Percentiles rank a stretch among this genome's conserved stretches.
These are phyloP conservation scores for Acomys russatus DNA, from an alignment of 2,797 vertebrate species.

Conservation along the genomic window DNA sequence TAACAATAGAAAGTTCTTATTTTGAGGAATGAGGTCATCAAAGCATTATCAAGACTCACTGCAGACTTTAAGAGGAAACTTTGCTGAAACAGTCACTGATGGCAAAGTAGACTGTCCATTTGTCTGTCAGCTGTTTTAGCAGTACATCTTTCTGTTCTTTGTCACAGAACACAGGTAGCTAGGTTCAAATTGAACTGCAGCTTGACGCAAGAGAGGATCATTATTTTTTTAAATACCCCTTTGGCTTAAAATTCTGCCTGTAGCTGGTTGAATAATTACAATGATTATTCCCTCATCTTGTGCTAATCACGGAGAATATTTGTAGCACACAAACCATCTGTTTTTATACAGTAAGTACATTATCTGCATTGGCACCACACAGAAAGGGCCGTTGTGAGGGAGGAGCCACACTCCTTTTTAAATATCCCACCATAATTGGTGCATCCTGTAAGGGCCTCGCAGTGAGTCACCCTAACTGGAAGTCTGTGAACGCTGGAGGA, in stretches of 20 bases:
- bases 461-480: constrained; percentile 85
- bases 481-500: constrained; percentile 84
- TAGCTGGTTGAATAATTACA: constrained; percentile 37
- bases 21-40: background rate
- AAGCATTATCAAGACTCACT: background rate
- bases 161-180: background rate
- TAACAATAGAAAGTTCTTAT: constrained; percentile 9
- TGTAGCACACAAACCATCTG: constrained; percentile 30
- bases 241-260: constrained; percentile 43
- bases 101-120: background rate
- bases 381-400: constrained; percentile 1
- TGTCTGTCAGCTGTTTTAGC: background rate
- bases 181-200: background rate
- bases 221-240: background rate
- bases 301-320: constrained; percentile 21
- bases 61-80: constrained; percentile 17
- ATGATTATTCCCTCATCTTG: constrained; percentile 28
- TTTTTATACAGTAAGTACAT: constrained; percentile 18
- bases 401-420: constrained; percentile 74
- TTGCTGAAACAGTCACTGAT: background rate
- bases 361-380: background rate
- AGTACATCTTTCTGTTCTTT: background rate
- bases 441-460: constrained; percentile 72
- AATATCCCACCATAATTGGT: constrained; percentile 77
- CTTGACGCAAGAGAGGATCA: background rate